These are phyloP conservation scores for Neria commutata DNA, from an alignment of 2,888 invertebrate genomes.

Conservation along the genomic window DNA sequence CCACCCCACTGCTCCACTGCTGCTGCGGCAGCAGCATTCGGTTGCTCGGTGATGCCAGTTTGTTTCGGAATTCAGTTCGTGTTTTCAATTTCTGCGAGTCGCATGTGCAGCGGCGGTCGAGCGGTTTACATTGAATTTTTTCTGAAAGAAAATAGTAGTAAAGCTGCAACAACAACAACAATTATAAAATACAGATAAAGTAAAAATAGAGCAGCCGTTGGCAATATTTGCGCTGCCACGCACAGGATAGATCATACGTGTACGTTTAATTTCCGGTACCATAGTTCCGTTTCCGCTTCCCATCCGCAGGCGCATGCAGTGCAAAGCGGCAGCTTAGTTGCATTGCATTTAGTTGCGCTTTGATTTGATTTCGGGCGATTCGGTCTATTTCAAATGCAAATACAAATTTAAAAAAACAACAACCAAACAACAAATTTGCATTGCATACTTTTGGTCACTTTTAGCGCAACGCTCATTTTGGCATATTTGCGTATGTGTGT, in stretches of 20 bases:
- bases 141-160: constrained; percentile 11
- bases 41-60: constrained; percentile 29
- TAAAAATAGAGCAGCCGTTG: background rate
- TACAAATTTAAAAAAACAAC: background rate
- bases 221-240: background rate
- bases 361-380: background rate
- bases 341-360: background rate
- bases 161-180: background rate
- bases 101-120: constrained; percentile 40
- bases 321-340: background rate
- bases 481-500: background rate
- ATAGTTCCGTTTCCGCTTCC: constrained; percentile 4
- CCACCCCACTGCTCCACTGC: constrained; percentile 16
- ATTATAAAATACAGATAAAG: too few species aligned
- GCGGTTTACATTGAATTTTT: constrained; percentile 27
- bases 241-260: constrained; percentile 16
- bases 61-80: constrained; percentile 49
- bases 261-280: constrained; percentile 16
- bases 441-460: background rate
- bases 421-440: too few species aligned
- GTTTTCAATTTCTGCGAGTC: constrained; percentile 56
- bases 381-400: background rate
- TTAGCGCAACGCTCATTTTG: too few species aligned
- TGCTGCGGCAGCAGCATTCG: constrained; percentile 30
- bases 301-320: too few species aligned